phyloP scores from a whole-genome alignment of 2,113 vertebrate species.

The Saguinus imperator region DNA sequence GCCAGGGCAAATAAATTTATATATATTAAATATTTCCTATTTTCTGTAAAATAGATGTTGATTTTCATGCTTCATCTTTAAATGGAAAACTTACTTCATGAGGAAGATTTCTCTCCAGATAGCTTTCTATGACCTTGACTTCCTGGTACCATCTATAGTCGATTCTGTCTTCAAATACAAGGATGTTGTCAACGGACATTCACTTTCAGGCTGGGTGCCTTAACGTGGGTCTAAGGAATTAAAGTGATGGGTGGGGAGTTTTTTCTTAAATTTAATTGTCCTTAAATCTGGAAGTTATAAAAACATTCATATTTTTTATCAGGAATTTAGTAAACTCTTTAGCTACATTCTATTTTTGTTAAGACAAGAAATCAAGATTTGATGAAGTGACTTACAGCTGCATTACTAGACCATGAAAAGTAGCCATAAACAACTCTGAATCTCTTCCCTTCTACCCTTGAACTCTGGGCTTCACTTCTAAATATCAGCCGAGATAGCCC shows the following conservation, averaged over 20 bases:
- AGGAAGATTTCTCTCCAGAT: neutral
- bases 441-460: neutral
- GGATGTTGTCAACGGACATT: neutral
- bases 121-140: neutral
- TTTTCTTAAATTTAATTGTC: neutral
- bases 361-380: neutral
- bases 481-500: neutral
- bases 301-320: neutral
- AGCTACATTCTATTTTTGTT: neutral
- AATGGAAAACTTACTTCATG: neutral
- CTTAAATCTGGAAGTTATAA: neutral
- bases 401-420: neutral
- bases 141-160: neutral
- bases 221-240: neutral
- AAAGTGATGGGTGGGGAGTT: neutral
- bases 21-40: constrained; percentile 76
- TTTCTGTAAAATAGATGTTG: constrained; percentile 63
- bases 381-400: neutral
- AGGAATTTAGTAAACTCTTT: neutral
- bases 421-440: neutral
- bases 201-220: neutral
- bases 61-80: constrained; percentile 60
- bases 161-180: neutral
- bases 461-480: neutral
- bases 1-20: constrained; percentile 85